Evolutionary conservation across 2,888 invertebrate genomes (phyloP).

Genomic region (Dolichomitus sp.): DNA sequence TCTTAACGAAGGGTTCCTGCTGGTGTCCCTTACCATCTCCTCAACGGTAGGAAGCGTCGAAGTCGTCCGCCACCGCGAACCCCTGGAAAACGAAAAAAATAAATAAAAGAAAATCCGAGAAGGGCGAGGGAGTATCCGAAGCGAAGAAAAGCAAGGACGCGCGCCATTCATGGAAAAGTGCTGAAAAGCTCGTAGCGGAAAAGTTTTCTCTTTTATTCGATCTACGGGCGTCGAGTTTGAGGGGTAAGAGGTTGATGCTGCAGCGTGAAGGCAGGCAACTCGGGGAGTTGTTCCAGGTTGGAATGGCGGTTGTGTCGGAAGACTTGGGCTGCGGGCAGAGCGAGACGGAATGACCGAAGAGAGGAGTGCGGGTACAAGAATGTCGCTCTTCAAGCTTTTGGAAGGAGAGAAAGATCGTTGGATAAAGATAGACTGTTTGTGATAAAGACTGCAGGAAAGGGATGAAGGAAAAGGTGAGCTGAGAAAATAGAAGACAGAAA

Average conservation of each 20-base stretch:
- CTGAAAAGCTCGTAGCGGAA: slow-evolving; percentile 61
- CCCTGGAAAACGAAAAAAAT: not conserved
- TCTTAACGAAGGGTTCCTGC: slow-evolving; percentile 66
- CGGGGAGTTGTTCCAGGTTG: slow-evolving; percentile 29
- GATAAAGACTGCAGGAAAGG: slow-evolving; percentile 50
- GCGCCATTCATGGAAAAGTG: slow-evolving; percentile 58
- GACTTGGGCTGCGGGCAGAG: slow-evolving; percentile 20
- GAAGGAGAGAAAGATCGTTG: slow-evolving; percentile 42
- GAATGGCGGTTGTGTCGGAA: slow-evolving; percentile 11
- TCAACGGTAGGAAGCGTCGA: not conserved
- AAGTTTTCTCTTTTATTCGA: slow-evolving; percentile 67
- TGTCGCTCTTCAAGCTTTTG: slow-evolving; percentile 11
- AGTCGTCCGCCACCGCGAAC: not conserved
- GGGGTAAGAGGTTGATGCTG: slow-evolving; percentile 33
- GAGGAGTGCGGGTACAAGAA: not conserved
- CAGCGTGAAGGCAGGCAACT: slow-evolving; percentile 39
- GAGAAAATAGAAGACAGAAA: slow-evolving; percentile 44
- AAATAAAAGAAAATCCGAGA: not conserved
- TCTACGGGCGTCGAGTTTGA: slow-evolving; percentile 36
- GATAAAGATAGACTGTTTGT: slow-evolving; percentile 59
- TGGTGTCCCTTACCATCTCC: slow-evolving; percentile 11
- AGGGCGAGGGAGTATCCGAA: slow-evolving; percentile 14
- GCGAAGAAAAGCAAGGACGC: slow-evolving; percentile 13
- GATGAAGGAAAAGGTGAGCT: slow-evolving; percentile 9
- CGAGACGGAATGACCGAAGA: not conserved